phyloP scores from a whole-genome alignment of 2,113 vertebrate genomes.

The Choloepus hoffmanni region DNA sequence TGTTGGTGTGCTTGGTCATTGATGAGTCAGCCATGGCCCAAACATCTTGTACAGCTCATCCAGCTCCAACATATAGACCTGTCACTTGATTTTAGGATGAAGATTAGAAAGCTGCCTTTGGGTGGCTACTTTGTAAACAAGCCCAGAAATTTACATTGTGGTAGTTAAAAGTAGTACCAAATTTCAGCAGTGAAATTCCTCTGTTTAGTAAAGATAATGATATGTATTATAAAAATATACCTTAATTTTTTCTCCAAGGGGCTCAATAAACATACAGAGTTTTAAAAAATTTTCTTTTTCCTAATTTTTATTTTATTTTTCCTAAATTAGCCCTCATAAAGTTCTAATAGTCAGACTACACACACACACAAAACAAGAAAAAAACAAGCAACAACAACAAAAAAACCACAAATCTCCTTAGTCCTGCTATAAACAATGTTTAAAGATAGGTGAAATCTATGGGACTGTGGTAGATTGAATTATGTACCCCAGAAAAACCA shows the following conservation, averaged over 20 bases:
- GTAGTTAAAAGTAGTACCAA: constrained; percentile 8
- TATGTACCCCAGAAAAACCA: no score
- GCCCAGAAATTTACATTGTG: not conserved
- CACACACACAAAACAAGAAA: not conserved
- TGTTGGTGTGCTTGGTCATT: not conserved
- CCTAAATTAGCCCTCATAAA: not conserved
- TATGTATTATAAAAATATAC: not conserved
- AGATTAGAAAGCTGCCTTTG: not conserved
- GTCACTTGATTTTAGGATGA: not conserved
- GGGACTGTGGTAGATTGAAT: no score
- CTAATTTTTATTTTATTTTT: constrained; percentile 13
- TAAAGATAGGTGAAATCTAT: constrained; percentile 6
- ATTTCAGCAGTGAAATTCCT: not conserved
- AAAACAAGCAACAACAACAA: no score
- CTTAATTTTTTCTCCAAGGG: not conserved
- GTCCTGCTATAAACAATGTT: not conserved
- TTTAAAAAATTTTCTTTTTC: no score
- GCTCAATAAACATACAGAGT: not conserved
- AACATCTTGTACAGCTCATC: not conserved
- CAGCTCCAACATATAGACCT: not conserved
- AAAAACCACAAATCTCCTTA: not conserved
- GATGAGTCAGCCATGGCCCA: not conserved
- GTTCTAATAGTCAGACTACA: not conserved
- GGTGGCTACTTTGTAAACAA: not conserved
- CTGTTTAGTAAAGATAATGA: constrained; percentile 24